Base-by-base conservation (phyloP, 1,140 invertebrate genomes). In the Megalonaias nervosa region DNA sequence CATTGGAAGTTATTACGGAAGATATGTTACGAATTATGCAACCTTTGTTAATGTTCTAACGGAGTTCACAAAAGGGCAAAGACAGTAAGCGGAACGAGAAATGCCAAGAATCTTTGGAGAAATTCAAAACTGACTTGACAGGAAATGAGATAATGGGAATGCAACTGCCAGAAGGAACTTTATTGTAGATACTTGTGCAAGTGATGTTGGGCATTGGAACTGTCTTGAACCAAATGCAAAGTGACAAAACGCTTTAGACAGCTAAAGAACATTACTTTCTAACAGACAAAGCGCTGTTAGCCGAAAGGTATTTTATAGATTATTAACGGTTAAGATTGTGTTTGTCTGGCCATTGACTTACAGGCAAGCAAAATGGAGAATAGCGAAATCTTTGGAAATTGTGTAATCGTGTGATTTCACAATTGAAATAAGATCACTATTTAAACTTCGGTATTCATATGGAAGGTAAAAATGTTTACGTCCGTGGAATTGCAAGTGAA, bases 231-330 rank as follows among this genome's bases (percentile, higher is more conserved):
- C 87, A 89, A 74, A 59, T 72, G 48, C 69, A 82, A 58, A 81
- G 81, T 15, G 71, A 81, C 78, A 80, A 6, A 86, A 81, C 71
- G 70, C 57, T 12, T 80, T 75, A 66, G 62, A 62, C 9, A 81
- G 64, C 58, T 69, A 57, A 26, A 79, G 89, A 16, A 91, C 93
- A 84, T 17, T 93, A 93, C 81, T 83, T 82, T 66, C 69, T 74
- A 17, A 84, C 84, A 38, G 11, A 75, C 9, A 84, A 76, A 62
- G 82, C 84, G 73, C 64, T 85, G 16, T 71, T 80, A 15, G 82
- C 82, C 19, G 65, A 80, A 5, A 59, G 73, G 9, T 48, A 21
- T 48, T 71, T 38, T 19, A 55, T 80, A 19, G 67, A 75, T 58
- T 21, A 79, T 23, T 84, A n/a, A n/a, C n/a, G n/a, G n/a, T n/a